Conservation (phyloP, 1,140 invertebrate species). For the Hypothenemus hampei region DNA sequence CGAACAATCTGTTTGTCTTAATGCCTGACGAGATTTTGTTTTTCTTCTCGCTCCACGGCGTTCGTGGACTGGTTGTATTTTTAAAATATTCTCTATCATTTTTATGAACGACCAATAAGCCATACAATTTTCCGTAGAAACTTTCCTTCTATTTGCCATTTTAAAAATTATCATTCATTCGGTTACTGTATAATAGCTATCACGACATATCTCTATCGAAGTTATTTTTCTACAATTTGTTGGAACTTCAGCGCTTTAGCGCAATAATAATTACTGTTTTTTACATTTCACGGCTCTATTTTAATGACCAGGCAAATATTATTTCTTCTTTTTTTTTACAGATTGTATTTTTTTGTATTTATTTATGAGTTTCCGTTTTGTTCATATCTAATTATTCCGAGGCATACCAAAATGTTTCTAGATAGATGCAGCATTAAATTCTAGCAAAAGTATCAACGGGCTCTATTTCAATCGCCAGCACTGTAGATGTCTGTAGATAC, state of each 20-base stretch:
- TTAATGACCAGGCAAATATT: not conserved
- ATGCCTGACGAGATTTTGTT: not conserved
- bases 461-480: constrained; percentile 2
- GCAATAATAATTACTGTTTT: not conserved
- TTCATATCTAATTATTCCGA: not conserved
- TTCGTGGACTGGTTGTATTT: not conserved
- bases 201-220: too few relatives aligned
- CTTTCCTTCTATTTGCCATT: too few relatives aligned
- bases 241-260: too few relatives aligned
- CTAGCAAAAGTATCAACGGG: not conserved
- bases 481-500: too few relatives aligned
- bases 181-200: too few relatives aligned
- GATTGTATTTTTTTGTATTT: not conserved
- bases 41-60: not conserved
- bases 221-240: too few relatives aligned
- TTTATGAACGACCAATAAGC: not conserved
- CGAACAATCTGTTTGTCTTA: too few relatives aligned
- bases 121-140: too few relatives aligned
- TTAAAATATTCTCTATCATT: not conserved
- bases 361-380: not conserved
- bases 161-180: too few relatives aligned
- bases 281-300: not conserved
- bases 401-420: not conserved
- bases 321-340: not conserved
- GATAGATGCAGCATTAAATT: not conserved